Base-by-base conservation (phyloP, 2,888 invertebrate genomes). In the Cheilosia scutellata region DNA sequence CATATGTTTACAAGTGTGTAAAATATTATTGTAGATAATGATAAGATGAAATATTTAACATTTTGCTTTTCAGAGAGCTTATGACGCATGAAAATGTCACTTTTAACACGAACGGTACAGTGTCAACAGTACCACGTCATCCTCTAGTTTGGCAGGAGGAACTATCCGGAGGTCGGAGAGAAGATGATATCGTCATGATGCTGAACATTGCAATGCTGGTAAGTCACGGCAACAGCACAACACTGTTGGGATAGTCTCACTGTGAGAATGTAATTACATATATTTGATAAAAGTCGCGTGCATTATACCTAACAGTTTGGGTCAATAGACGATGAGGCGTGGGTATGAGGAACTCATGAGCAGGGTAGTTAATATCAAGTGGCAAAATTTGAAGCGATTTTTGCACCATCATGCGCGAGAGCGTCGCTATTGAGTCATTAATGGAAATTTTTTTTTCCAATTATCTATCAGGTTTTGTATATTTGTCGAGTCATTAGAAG, bases 161-260 rank as follows among this genome's bases (percentile, higher is more conserved):
- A 87, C 89, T 96, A 84, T 97, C 97, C 0, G 95, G 94, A 74
- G 97, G 97, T 0, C 93, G 94, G 33, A 94, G 93, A 57, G 96
- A 97, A 89, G 95, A 96, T 44, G 98, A 98, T 89, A 91, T 95
- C 0, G 92, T 98, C 5, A 94, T 95, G 60, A 93, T 97, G 89
- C 95, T 97, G 0, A 96, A 98, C 89, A 96, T 97, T 77, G 97
- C 97, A 3, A 93, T 97, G 89, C 89, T 97, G 95, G 97, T 98
- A 91, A 96, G 96, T 91, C 51, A 57, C 20, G 20, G 44, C 11
- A 47, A 33, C 16, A 25, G 1, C 2, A 16, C n/a, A 27, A 27
- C 2, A 11, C 9, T 20, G 20, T 51, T 51, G 49, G 25, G 51
- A n/a, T 57, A 44, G 42, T 37, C 49, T 4, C 40, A 47, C 6